Evolutionary conservation across 2,797 vertebrate genomes (phyloP), one percentile per base, ranked within the genome.

Genomic region (Eulemur rubriventer): DNA sequence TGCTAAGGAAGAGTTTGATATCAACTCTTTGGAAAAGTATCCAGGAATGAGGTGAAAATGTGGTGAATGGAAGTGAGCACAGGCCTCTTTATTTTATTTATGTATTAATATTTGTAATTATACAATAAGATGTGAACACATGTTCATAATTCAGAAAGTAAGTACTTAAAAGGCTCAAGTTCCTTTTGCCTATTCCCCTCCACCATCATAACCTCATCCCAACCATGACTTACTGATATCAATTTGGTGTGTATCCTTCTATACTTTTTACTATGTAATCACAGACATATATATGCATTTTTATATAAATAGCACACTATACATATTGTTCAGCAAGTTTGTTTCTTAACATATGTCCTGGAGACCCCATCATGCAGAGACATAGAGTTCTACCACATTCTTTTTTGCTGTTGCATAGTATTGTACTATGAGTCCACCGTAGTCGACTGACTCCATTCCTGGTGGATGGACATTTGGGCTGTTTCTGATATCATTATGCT

Each of bases 1-100:
- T 95, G 48, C 69, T 55, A 55, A 92, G 79, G 61, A 92, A 93
- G 26, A 50, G 61, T n/a, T 79, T 88, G 33, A 38, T 70, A 81
- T 41, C 33, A 13, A 22, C 35, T 69, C 94, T 83, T 94, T 89
- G 83, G 89, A 67, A 92, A 80, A 24, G 3, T 24, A 6, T 30
- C 26, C 20, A 24, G 55, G 24, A 76, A 7, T 30, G n/a, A 69
- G 1, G n/a, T 46, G 33, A 94, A 30, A 55, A 46, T 38, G 30
- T 10, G 1, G 24, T 17, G 50, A 85, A 41, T 5, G 2, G 41
- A 26, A 12, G 5, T 35, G 38, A 82, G 18, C 3, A 46, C 1
- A 61, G 35, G 35, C 14, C 52, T 81, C 46, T 85, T 76, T 46
- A 50, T 35, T 67, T 70, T 83, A 78, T 16, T 41, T 69, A 67